A percentile compares a stretch with the other conserved stretches of the same genome.
These are phyloP conservation scores for Ellobium chinense DNA, from an alignment of 2,888 invertebrate genomes.

Conservation along the genomic window DNA sequence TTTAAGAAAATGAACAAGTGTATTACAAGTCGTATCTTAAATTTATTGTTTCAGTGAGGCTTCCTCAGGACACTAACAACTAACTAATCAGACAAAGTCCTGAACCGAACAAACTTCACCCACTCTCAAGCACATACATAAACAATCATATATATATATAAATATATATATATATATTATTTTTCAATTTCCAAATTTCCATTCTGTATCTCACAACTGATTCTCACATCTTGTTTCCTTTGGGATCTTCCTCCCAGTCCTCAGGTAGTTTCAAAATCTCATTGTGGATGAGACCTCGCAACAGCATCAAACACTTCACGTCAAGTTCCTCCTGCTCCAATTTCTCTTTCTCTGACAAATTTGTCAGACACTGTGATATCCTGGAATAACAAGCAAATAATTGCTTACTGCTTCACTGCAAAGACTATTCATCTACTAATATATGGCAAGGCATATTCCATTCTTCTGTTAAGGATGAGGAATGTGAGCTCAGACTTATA, in stretches of 20 bases:
- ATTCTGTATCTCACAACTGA: background rate
- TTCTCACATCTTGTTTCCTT: constrained; percentile 47
- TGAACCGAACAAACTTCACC: background rate
- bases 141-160: too few species aligned
- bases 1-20: too few species aligned
- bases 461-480: too few species aligned
- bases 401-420: too few species aligned
- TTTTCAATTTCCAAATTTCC: background rate
- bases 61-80: too few species aligned
- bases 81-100: too few species aligned
- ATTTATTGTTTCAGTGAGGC: too few species aligned
- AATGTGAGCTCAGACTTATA: too few species aligned
- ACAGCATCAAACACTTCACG: constrained; percentile 76
- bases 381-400: too few species aligned
- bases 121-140: background rate
- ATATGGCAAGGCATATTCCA: too few species aligned
- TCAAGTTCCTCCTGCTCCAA: constrained; percentile 74
- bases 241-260: constrained; percentile 70
- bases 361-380: constrained; percentile 68
- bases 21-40: too few species aligned
- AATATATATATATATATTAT: background rate
- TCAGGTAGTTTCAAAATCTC: constrained; percentile 75
- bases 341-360: constrained; percentile 71
- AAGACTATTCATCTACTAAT: too few species aligned
- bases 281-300: constrained; percentile 76